Percentiles rank a stretch among this genome's conserved stretches.
These are phyloP conservation scores for Hippocampus zosterae DNA, from an alignment of 2,113 vertebrate species.

Conservation along the genomic window DNA sequence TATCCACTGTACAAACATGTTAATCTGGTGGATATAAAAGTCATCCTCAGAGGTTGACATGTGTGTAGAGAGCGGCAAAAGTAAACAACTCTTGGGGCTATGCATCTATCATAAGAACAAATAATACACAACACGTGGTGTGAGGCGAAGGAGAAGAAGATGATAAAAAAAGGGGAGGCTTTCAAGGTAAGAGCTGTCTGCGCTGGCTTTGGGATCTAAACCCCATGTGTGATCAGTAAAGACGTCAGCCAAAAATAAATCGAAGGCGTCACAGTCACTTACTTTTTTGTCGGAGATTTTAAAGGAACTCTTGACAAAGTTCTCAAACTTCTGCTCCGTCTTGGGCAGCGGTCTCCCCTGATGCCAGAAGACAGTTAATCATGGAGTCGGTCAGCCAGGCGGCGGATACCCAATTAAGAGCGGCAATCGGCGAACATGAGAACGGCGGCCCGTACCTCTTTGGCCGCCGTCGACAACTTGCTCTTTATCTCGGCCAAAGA, in stretches of 20 bases:
- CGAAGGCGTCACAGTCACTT: constrained; percentile 30
- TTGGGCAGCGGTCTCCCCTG: constrained; percentile 73
- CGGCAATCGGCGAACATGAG: constrained; percentile 19
- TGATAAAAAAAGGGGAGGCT: not conserved
- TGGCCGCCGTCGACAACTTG: constrained; percentile 67
- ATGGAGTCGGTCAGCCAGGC: constrained; percentile 9
- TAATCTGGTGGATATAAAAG: not conserved
- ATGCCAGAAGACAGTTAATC: constrained; percentile 21
- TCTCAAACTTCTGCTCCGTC: constrained; percentile 77
- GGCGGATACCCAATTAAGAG: constrained; percentile 25
- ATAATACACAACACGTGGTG: not conserved
- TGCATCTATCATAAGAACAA: not conserved
- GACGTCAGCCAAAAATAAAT: not conserved
- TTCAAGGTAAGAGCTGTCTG: constrained; percentile 3
- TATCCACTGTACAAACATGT: not conserved
- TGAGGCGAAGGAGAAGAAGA: not conserved
- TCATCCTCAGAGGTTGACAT: not conserved
- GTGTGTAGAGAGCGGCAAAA: not conserved
- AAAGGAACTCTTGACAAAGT: constrained; percentile 65
- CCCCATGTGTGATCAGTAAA: not conserved
- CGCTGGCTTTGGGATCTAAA: not conserved
- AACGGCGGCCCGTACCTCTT: constrained; percentile 59
- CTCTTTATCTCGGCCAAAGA: constrained; percentile 66
- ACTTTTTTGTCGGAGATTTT: constrained; percentile 73
- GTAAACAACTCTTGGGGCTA: not conserved